Evolutionary conservation across 2,888 invertebrate genomes (phyloP).

Genomic region (Ophion ellenae): DNA sequence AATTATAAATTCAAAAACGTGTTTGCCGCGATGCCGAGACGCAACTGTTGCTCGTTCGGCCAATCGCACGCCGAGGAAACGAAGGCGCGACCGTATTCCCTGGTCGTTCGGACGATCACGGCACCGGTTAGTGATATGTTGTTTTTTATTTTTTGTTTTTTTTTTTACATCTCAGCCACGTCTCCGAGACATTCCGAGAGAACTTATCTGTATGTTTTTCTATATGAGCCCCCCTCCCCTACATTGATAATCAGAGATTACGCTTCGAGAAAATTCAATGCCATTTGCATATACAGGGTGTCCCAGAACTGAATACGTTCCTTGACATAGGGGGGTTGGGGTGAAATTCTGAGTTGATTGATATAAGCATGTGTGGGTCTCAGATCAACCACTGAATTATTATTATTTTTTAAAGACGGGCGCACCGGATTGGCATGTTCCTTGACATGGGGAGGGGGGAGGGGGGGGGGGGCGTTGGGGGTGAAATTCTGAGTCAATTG

Average conservation of each 20-base stretch:
- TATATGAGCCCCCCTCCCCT: conserved; percentile 12
- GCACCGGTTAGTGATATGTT: conserved; percentile 66
- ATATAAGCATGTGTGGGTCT: too few relatives aligned
- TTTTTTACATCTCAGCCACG: not conserved
- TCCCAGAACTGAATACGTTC: too few relatives aligned
- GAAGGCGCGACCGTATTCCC: conserved; percentile 74
- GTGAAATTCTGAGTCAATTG: too few relatives aligned
- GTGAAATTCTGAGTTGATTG: too few relatives aligned
- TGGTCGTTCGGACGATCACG: conserved; percentile 59
- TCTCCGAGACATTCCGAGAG: conserved; percentile 9
- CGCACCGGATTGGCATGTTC: too few relatives aligned
- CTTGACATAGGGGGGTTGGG: too few relatives aligned
- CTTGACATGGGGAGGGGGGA: too few relatives aligned
- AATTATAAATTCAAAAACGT: conserved; percentile 73
- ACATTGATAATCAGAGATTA: not conserved
- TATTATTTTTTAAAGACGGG: too few relatives aligned
- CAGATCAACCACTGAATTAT: too few relatives aligned
- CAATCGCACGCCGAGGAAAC: conserved; percentile 70
- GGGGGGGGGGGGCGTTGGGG: too few relatives aligned
- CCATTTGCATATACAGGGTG: not conserved
- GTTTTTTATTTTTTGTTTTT: conserved; percentile 2
- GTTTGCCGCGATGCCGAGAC: conserved; percentile 71
- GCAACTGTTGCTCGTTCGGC: conserved; percentile 52
- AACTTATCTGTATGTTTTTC: conserved; percentile 51
- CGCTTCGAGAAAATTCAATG: conserved; percentile 14